Conservation (phyloP, 2,888 invertebrate species). For the Taenaris catops region DNA sequence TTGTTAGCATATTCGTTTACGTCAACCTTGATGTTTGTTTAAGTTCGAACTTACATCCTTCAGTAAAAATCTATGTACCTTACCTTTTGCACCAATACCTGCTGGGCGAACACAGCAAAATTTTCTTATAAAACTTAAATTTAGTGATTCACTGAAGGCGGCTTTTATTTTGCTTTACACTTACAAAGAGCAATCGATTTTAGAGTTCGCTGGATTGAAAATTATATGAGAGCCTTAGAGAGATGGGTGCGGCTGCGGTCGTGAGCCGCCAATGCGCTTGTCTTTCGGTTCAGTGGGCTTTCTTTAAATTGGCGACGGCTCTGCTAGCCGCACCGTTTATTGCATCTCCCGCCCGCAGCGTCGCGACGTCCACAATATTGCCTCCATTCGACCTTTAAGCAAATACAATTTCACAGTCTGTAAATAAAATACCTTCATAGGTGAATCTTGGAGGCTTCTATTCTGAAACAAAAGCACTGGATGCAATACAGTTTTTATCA, state of each 20-base stretch:
- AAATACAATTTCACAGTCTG: conserved; percentile 73
- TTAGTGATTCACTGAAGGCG: conserved; percentile 45
- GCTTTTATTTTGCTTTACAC: conserved; percentile 63
- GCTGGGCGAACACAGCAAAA: too few species aligned
- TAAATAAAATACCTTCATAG: conserved; percentile 70
- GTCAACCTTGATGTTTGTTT: too few species aligned
- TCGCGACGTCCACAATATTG: conserved; percentile 75
- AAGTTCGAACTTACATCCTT: too few species aligned
- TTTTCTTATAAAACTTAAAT: conserved; percentile 52
- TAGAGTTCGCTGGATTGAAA: conserved; percentile 78
- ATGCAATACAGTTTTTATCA: conserved; percentile 62
- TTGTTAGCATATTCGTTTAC: too few species aligned
- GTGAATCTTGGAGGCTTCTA: conserved; percentile 25
- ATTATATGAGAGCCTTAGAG: conserved; percentile 76
- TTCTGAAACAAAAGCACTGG: conserved; percentile 5
- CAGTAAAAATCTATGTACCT: too few species aligned
- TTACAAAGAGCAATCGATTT: conserved; percentile 78
- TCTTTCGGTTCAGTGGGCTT: conserved; percentile 81
- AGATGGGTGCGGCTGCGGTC: conserved; percentile 57
- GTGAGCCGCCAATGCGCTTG: conserved; percentile 80
- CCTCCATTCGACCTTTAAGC: conserved; percentile 75
- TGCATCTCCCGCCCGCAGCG: conserved; percentile 72
- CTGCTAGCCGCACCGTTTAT: conserved; percentile 74
- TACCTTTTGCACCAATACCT: too few species aligned
- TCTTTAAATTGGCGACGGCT: conserved; percentile 80